Evolutionary conservation across 2,888 invertebrate species (phyloP).

Genomic region (Hartigia nigra): DNA sequence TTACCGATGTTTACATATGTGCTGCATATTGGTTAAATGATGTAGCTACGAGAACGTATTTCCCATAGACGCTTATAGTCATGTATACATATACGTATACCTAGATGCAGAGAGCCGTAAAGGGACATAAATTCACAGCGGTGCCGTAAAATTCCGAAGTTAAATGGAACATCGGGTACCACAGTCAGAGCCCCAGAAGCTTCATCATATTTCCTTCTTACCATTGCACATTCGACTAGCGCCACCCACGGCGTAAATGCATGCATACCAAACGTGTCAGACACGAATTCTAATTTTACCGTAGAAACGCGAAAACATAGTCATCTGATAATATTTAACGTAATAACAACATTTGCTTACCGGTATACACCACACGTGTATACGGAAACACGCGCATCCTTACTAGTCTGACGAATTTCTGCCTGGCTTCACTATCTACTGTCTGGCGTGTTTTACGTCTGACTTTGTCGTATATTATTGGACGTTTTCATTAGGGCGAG

Average conservation of each 20-base stretch:
- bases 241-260: not conserved
- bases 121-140: not conserved
- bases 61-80: not conserved
- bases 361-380: not conserved
- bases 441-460: not conserved
- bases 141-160: not conserved
- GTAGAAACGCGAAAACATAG: not conserved
- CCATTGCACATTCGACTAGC: not conserved
- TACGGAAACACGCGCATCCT: not conserved
- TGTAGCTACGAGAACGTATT: not conserved
- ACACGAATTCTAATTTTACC: not conserved
- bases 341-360: not conserved
- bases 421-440: not conserved
- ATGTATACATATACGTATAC: too few relatives aligned
- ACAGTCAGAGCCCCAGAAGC: not conserved
- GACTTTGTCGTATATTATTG: not conserved
- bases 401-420: not conserved
- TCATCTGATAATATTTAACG: not conserved
- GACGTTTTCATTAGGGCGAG: constrained; percentile 7
- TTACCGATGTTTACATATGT: not conserved
- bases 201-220: not conserved
- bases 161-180: not conserved
- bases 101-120: not conserved
- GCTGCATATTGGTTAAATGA: not conserved
- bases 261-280: not conserved